These are phyloP conservation scores for Amphiprion clarkii DNA, from an alignment of 2,797 vertebrate species.

Conservation along the genomic window DNA sequence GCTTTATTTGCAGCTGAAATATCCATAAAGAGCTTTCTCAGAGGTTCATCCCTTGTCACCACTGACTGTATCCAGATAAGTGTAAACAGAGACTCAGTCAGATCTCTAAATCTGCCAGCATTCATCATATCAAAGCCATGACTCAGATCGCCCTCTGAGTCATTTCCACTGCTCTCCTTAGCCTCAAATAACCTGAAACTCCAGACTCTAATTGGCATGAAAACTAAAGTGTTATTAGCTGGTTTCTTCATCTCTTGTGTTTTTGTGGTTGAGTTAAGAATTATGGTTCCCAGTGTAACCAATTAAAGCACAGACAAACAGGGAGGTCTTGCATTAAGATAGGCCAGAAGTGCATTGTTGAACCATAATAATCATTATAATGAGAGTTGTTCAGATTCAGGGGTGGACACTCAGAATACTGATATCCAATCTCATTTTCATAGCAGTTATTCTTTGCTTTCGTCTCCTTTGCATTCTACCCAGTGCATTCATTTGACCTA, in stretches of 20 bases:
- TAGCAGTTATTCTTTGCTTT: neutral
- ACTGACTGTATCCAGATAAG: conserved; percentile 31
- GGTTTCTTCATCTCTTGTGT: conserved; percentile 33
- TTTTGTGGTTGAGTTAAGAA: conserved; percentile 38
- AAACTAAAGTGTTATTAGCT: conserved; percentile 44
- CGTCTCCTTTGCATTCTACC: conserved; percentile 3
- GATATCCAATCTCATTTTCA: neutral
- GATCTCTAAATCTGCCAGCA: conserved; percentile 33
- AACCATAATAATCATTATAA: neutral
- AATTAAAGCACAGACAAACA: conserved; percentile 33
- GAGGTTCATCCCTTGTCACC: conserved; percentile 9
- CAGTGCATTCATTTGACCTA: conserved; percentile 18
- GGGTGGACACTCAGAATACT: neutral
- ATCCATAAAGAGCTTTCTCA: conserved; percentile 8
- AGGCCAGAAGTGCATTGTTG: conserved; percentile 28
- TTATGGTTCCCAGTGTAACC: conserved; percentile 39
- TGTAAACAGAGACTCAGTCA: conserved; percentile 44
- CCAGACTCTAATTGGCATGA: conserved; percentile 44
- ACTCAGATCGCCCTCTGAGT: conserved; percentile 62
- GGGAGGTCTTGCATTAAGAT: neutral
- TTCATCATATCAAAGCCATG: conserved; percentile 49
- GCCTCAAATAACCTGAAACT: conserved; percentile 55
- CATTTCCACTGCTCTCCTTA: conserved; percentile 48
- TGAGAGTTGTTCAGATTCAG: neutral
- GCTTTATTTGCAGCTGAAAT: conserved; percentile 13